Base-by-base conservation (phyloP, 2,888 invertebrate genomes). In the Myopa tessellatipennis region DNA sequence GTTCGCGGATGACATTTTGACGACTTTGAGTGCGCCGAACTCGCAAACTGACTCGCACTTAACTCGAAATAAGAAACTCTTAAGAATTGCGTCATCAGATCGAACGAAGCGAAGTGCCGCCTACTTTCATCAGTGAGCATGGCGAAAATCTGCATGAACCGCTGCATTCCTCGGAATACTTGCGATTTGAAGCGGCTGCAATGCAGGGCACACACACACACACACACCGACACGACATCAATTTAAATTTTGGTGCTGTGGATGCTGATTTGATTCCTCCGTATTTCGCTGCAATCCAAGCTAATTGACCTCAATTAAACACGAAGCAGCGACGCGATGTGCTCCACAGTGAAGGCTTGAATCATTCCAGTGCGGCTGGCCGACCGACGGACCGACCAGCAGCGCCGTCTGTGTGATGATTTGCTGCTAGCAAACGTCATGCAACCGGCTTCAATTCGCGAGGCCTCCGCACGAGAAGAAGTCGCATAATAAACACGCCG, bases 271-370 rank as follows among this genome's bases (percentile, higher is more conserved):
- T 52, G 14, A 10, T 69, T 50, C 34, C 50, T 18, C 10, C 26
- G 52, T 18, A 12, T 69, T 16, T 75, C 69, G 80, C 79, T 83
- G 82, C 83, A 82, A 82, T 85, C 80, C 84, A 83, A 86, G 82
- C 86, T 86, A 86, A 86, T 86, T 87, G 86, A 86, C 87, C 86
- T 85, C 87, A 86, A 87, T 86, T 87, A 87, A 83, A 82, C 79
- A 80, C 80, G 78, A 71, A 80, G 79, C 78, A 69, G 82, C 78
- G 65, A 34, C 63, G 60, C 76, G 79, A 76, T 82, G 82, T 82
- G 76, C 79, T 68, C 70, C 78, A 65, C 38, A 52, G 10, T 61
- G 36, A 45, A 73, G 73, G 61, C 73, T 73, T 40, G 61, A 61
- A 63, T 45, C 8, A 63, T 73, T 73, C 38, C 55, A 55, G 55